phyloP scores from a whole-genome alignment of 2,888 invertebrate species.

The Amblyjoppa fuscipennis region DNA sequence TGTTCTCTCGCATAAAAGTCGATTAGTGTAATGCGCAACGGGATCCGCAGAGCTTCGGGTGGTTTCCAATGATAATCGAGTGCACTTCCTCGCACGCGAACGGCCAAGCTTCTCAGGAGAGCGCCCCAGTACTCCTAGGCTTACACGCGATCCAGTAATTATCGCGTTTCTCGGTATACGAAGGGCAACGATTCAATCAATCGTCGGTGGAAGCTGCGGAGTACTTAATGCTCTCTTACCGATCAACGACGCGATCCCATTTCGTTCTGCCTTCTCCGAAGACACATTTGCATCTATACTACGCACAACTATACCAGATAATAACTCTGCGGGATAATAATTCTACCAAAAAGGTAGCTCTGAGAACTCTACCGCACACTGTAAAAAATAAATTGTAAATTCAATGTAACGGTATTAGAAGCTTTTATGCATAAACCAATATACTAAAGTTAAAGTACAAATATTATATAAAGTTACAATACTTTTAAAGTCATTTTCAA shows the following conservation, averaged over 20 bases:
- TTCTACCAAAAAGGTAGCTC: no score
- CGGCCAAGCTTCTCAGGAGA: constrained; percentile 43
- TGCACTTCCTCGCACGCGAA: constrained; percentile 42
- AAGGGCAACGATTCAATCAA: constrained; percentile 68
- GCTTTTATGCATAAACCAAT: no score
- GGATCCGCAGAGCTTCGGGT: constrained; percentile 28
- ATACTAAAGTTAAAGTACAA: no score
- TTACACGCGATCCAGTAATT: constrained; percentile 75
- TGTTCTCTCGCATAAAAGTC: constrained; percentile 12
- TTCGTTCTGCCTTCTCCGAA: not conserved
- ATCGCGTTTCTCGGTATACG: constrained; percentile 67
- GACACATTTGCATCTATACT: not conserved
- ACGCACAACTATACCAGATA: no score
- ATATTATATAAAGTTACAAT: no score
- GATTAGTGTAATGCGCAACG: constrained; percentile 18
- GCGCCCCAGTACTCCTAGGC: constrained; percentile 36
- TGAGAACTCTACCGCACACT: no score
- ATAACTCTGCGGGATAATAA: no score
- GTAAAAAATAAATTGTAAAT: no score
- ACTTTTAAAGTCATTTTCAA: no score
- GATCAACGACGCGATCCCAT: not conserved
- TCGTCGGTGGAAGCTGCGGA: constrained; percentile 69
- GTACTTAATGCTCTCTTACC: constrained; percentile 45
- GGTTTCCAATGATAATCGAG: constrained; percentile 34
- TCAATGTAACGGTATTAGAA: no score